A percentile compares a stretch with the other conserved stretches of the same genome.
Conservation (phyloP, 92 coral and sea anemone species). For the Heteractis magnifica region DNA sequence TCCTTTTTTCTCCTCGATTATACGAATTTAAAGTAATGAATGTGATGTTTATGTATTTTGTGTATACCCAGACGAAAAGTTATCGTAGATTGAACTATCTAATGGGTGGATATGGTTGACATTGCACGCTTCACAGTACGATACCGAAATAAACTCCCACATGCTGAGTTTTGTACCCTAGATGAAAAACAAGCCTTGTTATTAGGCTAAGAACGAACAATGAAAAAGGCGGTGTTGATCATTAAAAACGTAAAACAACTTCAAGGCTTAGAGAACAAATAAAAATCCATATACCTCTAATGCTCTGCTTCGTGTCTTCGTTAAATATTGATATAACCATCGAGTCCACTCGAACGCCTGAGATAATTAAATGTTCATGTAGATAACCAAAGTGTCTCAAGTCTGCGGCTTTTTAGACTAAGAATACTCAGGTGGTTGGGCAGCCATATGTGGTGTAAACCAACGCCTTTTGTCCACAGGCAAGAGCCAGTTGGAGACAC, state of each 20-base stretch:
- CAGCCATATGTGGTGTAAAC: not conserved
- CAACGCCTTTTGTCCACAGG: not conserved
- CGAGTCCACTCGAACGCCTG: not conserved
- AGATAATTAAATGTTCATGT: not conserved
- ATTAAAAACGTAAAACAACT: not conserved
- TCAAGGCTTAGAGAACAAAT: not conserved
- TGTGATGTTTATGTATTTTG: not conserved
- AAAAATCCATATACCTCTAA: not conserved
- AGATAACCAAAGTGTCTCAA: not conserved
- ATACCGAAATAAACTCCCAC: not conserved
- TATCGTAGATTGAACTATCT: not conserved
- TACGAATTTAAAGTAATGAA: not conserved
- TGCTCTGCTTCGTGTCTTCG: not conserved
- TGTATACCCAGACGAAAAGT: not conserved
- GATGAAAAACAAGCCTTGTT: not conserved
- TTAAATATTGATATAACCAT: not conserved
- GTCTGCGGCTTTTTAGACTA: not conserved
- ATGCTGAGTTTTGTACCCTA: not conserved
- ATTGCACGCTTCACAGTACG: not conserved
- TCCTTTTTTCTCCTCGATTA: not conserved
- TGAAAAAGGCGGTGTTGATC: not conserved
- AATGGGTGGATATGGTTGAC: not conserved
- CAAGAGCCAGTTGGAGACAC: too few species aligned
- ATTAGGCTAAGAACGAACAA: not conserved
- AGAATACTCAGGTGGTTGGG: not conserved